These are phyloP conservation scores for Agelas oroides DNA, from an alignment of 37 sponge, comb jelly and placozoan genomes.

Conservation along the genomic window DNA sequence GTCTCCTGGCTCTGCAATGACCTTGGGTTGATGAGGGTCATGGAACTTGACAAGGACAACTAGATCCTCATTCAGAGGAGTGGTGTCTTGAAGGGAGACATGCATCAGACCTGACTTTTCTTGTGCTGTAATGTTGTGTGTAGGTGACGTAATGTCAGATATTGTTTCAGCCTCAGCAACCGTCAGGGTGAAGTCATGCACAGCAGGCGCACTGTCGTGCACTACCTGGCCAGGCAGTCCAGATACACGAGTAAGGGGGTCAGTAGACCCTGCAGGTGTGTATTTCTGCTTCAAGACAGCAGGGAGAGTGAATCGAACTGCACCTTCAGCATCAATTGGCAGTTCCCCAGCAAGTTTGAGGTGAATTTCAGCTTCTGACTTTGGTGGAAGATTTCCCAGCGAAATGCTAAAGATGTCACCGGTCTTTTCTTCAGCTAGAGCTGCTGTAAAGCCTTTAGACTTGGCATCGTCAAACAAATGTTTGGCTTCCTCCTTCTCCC, in stretches of 20 bases:
- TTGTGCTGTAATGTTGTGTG: slow-evolving; percentile 37
- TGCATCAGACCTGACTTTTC: background rate
- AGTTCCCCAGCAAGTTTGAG: slow-evolving; percentile 71
- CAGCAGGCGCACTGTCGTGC: slow-evolving; percentile 25
- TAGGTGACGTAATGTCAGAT: slow-evolving; percentile 53
- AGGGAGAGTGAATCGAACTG: slow-evolving; percentile 63
- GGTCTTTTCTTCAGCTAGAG: slow-evolving; percentile 68
- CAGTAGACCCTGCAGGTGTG: slow-evolving; percentile 32
- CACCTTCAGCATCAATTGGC: slow-evolving; percentile 58
- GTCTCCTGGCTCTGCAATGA: slow-evolving; percentile 40
- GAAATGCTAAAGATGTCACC: slow-evolving; percentile 83
- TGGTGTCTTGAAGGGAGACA: background rate
- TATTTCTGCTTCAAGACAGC: slow-evolving; percentile 62
- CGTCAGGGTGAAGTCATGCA: slow-evolving; percentile 32
- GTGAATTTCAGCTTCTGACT: slow-evolving; percentile 57
- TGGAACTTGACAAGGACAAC: slow-evolving; percentile 50
- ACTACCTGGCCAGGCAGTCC: background rate
- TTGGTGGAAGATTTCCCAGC: slow-evolving; percentile 82
- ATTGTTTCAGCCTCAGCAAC: slow-evolving; percentile 15
- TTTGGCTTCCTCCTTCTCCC: slow-evolving; percentile 80
- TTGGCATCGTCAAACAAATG: slow-evolving; percentile 77
- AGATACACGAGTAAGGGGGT: background rate
- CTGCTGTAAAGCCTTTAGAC: slow-evolving; percentile 74
- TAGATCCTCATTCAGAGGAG: slow-evolving; percentile 58
- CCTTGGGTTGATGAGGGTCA: slow-evolving; percentile 63